Evolutionary conservation across 2,888 invertebrate species (phyloP).

Genomic region (Chymomyza caudatula): DNA sequence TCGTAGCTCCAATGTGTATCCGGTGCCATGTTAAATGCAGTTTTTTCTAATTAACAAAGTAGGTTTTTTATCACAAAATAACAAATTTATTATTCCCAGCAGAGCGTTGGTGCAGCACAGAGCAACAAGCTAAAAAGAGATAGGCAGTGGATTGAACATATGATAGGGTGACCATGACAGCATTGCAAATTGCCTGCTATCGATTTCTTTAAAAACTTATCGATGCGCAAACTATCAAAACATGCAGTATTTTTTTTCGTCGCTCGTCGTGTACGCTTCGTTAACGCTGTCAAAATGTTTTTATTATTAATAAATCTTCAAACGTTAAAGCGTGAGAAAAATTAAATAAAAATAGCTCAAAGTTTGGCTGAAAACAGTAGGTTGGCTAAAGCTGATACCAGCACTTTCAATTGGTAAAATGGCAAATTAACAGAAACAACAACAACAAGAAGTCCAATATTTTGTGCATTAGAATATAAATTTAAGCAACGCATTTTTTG

Average conservation of each 20-base stretch:
- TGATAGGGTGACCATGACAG: background rate
- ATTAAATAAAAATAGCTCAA: background rate
- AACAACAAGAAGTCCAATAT: background rate
- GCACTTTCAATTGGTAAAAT: background rate
- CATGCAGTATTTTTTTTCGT: background rate
- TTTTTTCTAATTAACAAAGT: background rate
- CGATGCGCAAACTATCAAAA: background rate
- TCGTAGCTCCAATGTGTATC: slow-evolving; percentile 57
- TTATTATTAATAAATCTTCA: background rate
- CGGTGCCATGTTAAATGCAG: background rate
- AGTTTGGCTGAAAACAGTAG: background rate
- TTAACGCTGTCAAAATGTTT: background rate
- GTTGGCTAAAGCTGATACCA: background rate
- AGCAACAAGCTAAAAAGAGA: background rate
- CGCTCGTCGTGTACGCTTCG: background rate
- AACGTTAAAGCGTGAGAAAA: background rate
- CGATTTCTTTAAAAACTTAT: background rate
- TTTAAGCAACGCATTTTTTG: slow-evolving; percentile 49
- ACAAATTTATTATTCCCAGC: background rate
- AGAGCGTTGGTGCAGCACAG: background rate
- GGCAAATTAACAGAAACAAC: background rate
- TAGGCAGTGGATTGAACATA: background rate
- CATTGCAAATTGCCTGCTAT: background rate
- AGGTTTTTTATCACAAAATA: background rate
- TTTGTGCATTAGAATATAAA: slow-evolving; percentile 43